phyloP scores from a whole-genome alignment of 2,797 vertebrate genomes.

The Crocodylus rhombifer region DNA sequence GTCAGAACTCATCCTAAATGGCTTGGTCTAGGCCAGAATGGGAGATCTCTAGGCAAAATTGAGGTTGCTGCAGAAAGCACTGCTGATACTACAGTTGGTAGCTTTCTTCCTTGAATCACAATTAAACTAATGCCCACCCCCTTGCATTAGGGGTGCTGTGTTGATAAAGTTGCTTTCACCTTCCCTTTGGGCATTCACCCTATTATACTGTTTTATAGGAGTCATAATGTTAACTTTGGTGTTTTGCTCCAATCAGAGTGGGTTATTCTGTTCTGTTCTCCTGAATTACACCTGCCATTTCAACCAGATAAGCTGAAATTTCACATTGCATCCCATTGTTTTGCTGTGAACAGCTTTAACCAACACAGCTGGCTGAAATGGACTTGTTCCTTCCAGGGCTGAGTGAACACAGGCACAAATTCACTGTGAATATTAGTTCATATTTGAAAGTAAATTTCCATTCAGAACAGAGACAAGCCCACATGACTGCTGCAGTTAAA shows the following conservation, averaged over 20 bases:
- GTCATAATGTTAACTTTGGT: not conserved
- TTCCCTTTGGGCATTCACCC: not conserved
- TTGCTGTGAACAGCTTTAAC: not conserved
- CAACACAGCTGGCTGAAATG: not conserved
- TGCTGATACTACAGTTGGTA: not conserved
- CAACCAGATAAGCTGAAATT: accelerated
- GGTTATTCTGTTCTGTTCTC: not conserved
- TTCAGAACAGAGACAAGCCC: constrained; percentile 31
- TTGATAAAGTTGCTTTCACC: not conserved
- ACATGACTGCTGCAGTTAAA: constrained; percentile 61
- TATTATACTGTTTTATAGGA: not conserved
- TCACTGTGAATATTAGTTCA: constrained; percentile 27
- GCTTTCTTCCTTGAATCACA: not conserved
- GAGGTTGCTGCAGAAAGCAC: not conserved
- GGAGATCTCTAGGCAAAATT: not conserved
- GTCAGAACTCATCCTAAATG: not conserved
- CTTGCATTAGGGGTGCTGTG: not conserved
- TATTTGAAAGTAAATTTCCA: constrained; percentile 62
- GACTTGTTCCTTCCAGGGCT: not conserved
- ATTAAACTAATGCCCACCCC: not conserved
- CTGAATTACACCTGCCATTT: not conserved
- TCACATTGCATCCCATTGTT: not conserved
- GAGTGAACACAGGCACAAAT: constrained; percentile 30
- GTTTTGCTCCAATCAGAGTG: accelerated
- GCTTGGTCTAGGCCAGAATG: not conserved